Evolutionary conservation across 2,888 invertebrate species (phyloP).

Genomic region (Barypeithes pellucidus): DNA sequence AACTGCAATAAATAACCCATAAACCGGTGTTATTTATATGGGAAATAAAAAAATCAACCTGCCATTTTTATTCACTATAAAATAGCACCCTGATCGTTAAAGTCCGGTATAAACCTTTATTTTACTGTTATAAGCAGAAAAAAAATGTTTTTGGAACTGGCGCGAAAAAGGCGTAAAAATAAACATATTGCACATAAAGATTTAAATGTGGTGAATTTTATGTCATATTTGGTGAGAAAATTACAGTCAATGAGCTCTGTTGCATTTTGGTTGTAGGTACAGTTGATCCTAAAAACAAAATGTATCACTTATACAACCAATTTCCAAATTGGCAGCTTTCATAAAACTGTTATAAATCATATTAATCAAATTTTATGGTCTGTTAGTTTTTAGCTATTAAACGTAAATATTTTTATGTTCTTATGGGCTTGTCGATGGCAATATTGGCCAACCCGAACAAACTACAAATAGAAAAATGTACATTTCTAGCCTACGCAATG

Average conservation of each 20-base stretch:
- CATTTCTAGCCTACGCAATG: too few relatives aligned
- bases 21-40: conserved; percentile 19
- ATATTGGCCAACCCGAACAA: too few relatives aligned
- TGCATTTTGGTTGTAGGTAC: not conserved
- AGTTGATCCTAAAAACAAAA: too few relatives aligned
- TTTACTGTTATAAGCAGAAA: conserved; percentile 41
- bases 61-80: conserved; percentile 23
- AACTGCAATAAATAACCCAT: conserved; percentile 31
- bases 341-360: too few relatives aligned
- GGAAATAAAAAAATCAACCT: conserved; percentile 28
- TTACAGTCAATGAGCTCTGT: not conserved
- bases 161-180: conserved; percentile 8
- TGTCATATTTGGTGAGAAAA: conserved; percentile 1
- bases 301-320: too few relatives aligned
- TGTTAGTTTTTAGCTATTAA: too few relatives aligned
- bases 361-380: too few relatives aligned
- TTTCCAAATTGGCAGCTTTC: too few relatives aligned
- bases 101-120: conserved; percentile 39
- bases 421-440: too few relatives aligned
- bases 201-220: conserved; percentile 4
- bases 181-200: conserved; percentile 19
- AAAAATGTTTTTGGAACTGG: conserved; percentile 17
- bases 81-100: conserved; percentile 37
- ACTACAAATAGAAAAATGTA: too few relatives aligned
- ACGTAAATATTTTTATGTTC: too few relatives aligned